Percentiles rank a stretch among this genome's conserved stretches.
These are phyloP conservation scores for Apodemia zela DNA, from an alignment of 2,888 invertebrate species.

Conservation along the genomic window DNA sequence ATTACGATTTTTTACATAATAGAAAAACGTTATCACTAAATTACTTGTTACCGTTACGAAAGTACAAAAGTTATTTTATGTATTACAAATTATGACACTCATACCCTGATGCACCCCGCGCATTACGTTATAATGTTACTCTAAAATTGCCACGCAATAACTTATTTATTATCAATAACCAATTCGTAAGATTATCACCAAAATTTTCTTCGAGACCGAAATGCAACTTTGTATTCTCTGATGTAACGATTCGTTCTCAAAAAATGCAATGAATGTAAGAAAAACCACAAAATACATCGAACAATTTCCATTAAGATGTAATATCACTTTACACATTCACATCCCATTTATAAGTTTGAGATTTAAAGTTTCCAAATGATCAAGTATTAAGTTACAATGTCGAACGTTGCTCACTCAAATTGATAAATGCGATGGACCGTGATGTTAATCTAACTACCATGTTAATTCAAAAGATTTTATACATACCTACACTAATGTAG, in stretches of 20 bases:
- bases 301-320: slow-evolving; percentile 30
- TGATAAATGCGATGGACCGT: slow-evolving; percentile 61
- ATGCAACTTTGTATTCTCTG: slow-evolving; percentile 2
- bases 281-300: slow-evolving; percentile 21
- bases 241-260: slow-evolving; percentile 6
- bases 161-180: slow-evolving; percentile 71
- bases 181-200: slow-evolving; percentile 77
- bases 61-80: slow-evolving; percentile 71
- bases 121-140: slow-evolving; percentile 60
- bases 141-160: slow-evolving; percentile 73
- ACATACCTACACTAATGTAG: slow-evolving; percentile 68
- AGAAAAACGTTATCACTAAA: slow-evolving; percentile 71
- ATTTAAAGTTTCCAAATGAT: slow-evolving; percentile 20
- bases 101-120: slow-evolving; percentile 80
- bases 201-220: slow-evolving; percentile 26
- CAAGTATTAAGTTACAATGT: slow-evolving; percentile 30
- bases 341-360: slow-evolving; percentile 52
- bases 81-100: slow-evolving; percentile 77
- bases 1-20: slow-evolving; percentile 64
- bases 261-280: slow-evolving; percentile 8
- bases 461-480: slow-evolving; percentile 63
- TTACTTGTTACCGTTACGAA: slow-evolving; percentile 71
- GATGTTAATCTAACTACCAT: slow-evolving; percentile 50
- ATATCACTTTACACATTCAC: slow-evolving; percentile 50
- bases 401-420: slow-evolving; percentile 39